Base-by-base conservation (phyloP, 2,113 vertebrate genomes). In the Rhineura floridana region DNA sequence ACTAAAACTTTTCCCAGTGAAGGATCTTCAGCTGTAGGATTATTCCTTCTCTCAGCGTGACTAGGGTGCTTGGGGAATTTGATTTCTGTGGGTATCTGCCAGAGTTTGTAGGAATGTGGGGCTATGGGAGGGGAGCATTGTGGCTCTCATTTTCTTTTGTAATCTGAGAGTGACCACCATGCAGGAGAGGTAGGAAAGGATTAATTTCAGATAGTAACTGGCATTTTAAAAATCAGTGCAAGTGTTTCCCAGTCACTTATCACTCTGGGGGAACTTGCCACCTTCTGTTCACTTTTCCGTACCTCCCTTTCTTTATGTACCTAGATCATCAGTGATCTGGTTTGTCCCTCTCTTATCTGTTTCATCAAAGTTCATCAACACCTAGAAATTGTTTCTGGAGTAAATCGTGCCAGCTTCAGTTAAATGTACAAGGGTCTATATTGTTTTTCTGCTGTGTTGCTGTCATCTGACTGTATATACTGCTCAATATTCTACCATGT, bases 301-400 rank as follows among this genome's bases (percentile, higher is more conserved):
- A 7, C 55, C 25, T 86, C n/a, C 62, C 88, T 79, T 52, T 50
- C 76, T n/a, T 65, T 79, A 70, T 87, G 30, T 59, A 2, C n/a
- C 65, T 79, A 6, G 1, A 59, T 83, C 76, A 15, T 48, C 36
- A 21, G n/a, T 72, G 10, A 52, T 83, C 84, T 63, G 17, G 50
- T 73, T 83, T 70, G 42, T 69, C 83, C 52, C 73, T 86, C 30
- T 52, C 19, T 86, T 69, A 30, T 69, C 79, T 81, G 33, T 81
- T 75, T 82, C 79, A 82, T 77, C 44, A n/a, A 8, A 69, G 4
- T 75, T 42, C 79, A 84, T 79, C 39, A 70, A 23, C 36, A 69
- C 28, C 9, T 75, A 52, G 83, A 81, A 75, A 59, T 42, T n/a
- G 19, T 30, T 36, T 82, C 82, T 83, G 83, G 11, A 69, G 36